Base-by-base conservation (phyloP, 2,797 vertebrate genomes). In the Lindbergichthys nudifrons region DNA sequence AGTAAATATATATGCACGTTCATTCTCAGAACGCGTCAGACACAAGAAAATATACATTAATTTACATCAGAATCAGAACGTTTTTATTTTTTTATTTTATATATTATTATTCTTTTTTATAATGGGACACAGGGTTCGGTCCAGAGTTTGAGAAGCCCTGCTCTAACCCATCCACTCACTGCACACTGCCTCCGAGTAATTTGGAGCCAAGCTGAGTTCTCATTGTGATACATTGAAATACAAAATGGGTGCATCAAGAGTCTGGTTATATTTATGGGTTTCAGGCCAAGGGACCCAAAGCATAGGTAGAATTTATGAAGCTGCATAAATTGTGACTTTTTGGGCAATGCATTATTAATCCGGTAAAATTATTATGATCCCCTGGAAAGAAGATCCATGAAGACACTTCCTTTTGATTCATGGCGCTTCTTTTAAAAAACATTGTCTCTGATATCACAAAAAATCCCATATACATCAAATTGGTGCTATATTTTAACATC, bases 141-240 rank as follows among this genome's bases (percentile, higher is more conserved):
- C n/a, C n/a, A n/a, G n/a, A n/a, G n/a, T n/a, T n/a, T n/a, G n/a
- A n/a, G n/a, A n/a, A n/a, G n/a, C n/a, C n/a, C n/a, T n/a, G n/a
- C n/a, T n/a, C n/a, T n/a, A n/a, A 85, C 75, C 82, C 71, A 21
- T 80, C 73, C 88, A 86, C 73, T 61, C 80, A 71, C 41, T n/a
- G 72, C 76, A 63, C 59, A 64, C 78, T 70, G 85, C 83, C 71
- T 85, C 61, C 5, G 65, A 89, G 82, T 89, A 65, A 87, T 90
- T 87, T 76, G 58, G 56, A 81, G 82, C 82, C 81, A 65, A 84
- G 83, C 74, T 83, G 85, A 88, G 76, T 79, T 85, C 70, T 82
- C 77, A 75, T 72, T 84, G 82, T 84, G 79, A 83, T 82, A 75
- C 72, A 78, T 14, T 80, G 71, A 87, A 88, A 87, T 71, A 84